These are phyloP conservation scores for Phaethornis superciliosus DNA, from an alignment of 2,113 vertebrate species.

Conservation along the genomic window DNA sequence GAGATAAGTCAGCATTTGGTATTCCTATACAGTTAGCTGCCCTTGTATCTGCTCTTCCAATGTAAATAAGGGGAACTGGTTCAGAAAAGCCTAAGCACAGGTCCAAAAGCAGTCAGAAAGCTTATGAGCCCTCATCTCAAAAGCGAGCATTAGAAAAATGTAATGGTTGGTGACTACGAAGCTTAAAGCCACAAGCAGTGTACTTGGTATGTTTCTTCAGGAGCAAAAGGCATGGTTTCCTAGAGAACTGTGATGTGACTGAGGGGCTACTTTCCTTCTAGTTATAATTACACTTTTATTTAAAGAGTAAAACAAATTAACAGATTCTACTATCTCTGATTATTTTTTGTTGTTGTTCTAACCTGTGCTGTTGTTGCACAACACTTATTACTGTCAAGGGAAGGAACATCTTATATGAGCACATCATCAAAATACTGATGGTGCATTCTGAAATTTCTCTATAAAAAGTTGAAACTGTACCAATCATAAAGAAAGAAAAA, in stretches of 20 bases:
- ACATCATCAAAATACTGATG: neutral
- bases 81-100: neutral
- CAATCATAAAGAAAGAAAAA: neutral
- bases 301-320: neutral
- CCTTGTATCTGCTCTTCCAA: neutral
- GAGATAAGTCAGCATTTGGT: neutral
- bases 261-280: neutral
- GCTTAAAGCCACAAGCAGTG: neutral
- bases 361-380: neutral
- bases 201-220: neutral
- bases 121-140: neutral
- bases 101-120: neutral
- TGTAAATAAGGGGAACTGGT: neutral
- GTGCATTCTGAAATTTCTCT: neutral
- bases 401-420: neutral
- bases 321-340: neutral
- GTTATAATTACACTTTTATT: neutral
- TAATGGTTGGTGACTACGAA: neutral
- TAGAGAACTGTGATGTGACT: neutral
- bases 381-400: neutral
- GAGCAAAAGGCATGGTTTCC: neutral
- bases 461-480: neutral
- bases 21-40: neutral
- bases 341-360: neutral
- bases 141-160: slow-evolving; percentile 23